Base-by-base conservation (phyloP, 2,113 vertebrate genomes). In the Trochalopteron elliotii region DNA sequence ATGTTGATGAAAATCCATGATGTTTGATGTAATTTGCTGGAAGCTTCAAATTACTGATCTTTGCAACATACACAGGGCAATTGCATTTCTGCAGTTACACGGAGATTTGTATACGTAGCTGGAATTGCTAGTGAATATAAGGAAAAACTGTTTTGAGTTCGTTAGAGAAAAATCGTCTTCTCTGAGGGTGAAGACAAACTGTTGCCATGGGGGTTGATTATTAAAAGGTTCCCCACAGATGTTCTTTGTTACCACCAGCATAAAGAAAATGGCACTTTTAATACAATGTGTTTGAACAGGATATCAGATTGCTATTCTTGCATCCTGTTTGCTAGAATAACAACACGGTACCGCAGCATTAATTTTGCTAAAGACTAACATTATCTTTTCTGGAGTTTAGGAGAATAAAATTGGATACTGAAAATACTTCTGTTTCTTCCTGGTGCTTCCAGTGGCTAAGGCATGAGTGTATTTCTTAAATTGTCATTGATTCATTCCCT, bases 101-200 rank as follows among this genome's bases (percentile, higher is more conserved):
- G 33, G 21, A 4, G 1, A 49, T 28, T 33, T 67, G 35, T 28
- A 14, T 19, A 37, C 0, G 0, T 45, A 65, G 55, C 28, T 61
- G 35, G n/a, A 88, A 47, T 42, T 76, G 19, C 18, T 24, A 25
- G 27, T 17, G 7, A 83, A 35, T 30, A 52, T 21, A 53, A 47
- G 25, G 21, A 71, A 68, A 85, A 90, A 25, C 5, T 50, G 6
- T 4, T 60, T 21, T 72, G 12, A 60, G 4, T 19, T 83, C 11
- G n/a, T 60, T 52, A 77, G 64, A 71, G 76, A 74, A 86, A 89
- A 61, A 25, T 45, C 4, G 11, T 56, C 12, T 79, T 63, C 30
- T 81, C 12, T 22, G 3, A 60, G 64, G 65, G 11, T 40, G 28
- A 79, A 70, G 19, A 33, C 15, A 22, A 59, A 70, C 35, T 52